A percentile compares a stretch with the other conserved stretches of the same genome.
phyloP scores from a whole-genome alignment of 2,113 vertebrate genomes.

The Etheostoma spectabile region DNA sequence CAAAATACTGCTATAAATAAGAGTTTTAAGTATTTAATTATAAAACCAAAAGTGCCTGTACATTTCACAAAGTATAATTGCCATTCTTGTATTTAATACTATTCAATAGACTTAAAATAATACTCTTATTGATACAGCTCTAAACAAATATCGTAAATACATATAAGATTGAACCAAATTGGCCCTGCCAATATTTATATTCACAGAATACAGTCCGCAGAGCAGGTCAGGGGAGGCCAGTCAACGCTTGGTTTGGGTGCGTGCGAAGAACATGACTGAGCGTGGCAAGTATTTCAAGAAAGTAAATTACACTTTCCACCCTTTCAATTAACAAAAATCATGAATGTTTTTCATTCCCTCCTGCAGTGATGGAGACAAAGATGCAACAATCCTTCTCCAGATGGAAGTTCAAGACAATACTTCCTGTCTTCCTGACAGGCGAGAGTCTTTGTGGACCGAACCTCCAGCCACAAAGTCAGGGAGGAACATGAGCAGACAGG shows the following conservation, averaged over 20 bases:
- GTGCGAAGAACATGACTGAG: conserved; percentile 68
- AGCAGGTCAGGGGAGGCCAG: conserved; percentile 64
- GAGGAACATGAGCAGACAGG: conserved; percentile 36
- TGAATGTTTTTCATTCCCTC: conserved; percentile 35
- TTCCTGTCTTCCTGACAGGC: conserved; percentile 33
- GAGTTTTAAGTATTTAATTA: conserved; percentile 78
- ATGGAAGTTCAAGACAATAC: conserved; percentile 42
- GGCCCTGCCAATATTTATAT: conserved; percentile 83
- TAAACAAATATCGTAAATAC: conserved; percentile 81
- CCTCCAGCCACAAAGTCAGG: conserved; percentile 24
- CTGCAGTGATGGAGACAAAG: conserved; percentile 28
- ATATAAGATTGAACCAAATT: conserved; percentile 77
- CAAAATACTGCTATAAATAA: conserved; percentile 12
- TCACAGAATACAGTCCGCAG: conserved; percentile 87
- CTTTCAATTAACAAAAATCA: conserved; percentile 41
- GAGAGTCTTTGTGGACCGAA: conserved; percentile 26
- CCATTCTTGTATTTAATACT: conserved; percentile 75
- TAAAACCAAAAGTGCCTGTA: conserved; percentile 77
- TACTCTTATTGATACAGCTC: conserved; percentile 75
- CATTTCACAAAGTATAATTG: conserved; percentile 76
- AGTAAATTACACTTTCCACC: conserved; percentile 68
- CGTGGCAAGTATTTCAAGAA: conserved; percentile 61
- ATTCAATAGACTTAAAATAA: conserved; percentile 75
- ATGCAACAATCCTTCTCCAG: conserved; percentile 24
- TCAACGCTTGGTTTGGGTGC: conserved; percentile 65